Evolutionary conservation across 2,113 vertebrate genomes (phyloP).

Genomic region (Stercorarius parasiticus): DNA sequence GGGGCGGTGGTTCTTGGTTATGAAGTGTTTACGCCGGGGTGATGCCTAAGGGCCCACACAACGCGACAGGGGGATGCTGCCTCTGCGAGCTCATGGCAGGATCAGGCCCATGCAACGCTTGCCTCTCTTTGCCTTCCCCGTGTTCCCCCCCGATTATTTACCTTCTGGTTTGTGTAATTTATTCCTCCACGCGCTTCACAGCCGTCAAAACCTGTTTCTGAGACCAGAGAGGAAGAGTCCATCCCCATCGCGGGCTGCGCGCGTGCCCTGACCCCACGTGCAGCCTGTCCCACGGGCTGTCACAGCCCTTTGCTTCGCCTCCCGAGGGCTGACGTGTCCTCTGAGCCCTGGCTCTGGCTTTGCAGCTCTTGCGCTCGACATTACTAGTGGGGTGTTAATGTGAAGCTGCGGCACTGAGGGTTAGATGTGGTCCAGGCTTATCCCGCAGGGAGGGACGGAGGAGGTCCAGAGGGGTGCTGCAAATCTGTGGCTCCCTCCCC

Average conservation of each 20-base stretch:
- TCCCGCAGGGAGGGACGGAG: neutral
- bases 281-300: neutral
- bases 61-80: rapidly evolving
- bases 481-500: neutral
- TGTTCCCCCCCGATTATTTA: rapidly evolving
- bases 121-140: neutral
- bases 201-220: neutral
- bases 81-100: neutral
- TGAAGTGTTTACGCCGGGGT: neutral
- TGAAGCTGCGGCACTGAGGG: rapidly evolving
- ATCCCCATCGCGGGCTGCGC: rapidly evolving
- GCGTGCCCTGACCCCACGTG: rapidly evolving
- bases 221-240: neutral
- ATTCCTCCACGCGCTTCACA: neutral
- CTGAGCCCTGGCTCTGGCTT: neutral
- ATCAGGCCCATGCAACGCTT: neutral
- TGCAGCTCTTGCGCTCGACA: neutral
- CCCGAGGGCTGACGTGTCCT: rapidly evolving
- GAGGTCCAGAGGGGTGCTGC: neutral
- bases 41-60: rapidly evolving
- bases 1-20: neutral
- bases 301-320: neutral
- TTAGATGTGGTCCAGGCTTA: neutral
- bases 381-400: rapidly evolving
- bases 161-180: neutral